Evolutionary conservation across 2,797 vertebrate species (phyloP).

Genomic region (Alectoris magna): DNA sequence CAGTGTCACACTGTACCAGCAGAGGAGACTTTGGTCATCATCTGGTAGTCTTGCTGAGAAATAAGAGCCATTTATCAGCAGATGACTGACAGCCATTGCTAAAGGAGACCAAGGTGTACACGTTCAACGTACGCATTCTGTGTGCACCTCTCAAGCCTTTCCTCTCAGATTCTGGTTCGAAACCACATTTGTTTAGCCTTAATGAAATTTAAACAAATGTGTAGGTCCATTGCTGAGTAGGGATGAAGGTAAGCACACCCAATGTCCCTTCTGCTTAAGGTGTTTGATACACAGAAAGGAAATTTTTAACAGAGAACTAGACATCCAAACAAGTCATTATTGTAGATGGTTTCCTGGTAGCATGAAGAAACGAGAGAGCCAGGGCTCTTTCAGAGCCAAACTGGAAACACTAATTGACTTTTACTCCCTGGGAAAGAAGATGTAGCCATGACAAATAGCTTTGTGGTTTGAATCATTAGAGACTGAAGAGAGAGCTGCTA

Average conservation of each 20-base stretch:
- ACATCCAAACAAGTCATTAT: not conserved
- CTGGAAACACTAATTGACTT: conserved; percentile 53
- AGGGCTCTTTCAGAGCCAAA: conserved; percentile 12
- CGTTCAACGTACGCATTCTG: not conserved
- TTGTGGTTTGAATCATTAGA: conserved; percentile 31
- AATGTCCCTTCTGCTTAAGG: not conserved
- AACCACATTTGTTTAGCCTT: not conserved
- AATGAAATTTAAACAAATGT: not conserved
- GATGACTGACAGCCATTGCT: not conserved
- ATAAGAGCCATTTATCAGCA: not conserved
- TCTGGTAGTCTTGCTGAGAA: not conserved
- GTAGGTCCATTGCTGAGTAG: not conserved
- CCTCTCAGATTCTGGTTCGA: not conserved
- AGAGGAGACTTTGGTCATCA: not conserved
- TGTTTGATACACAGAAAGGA: not conserved
- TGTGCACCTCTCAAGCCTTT: not conserved
- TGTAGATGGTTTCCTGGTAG: conserved; percentile 52
- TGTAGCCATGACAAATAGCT: conserved; percentile 27
- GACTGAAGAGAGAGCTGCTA: not conserved
- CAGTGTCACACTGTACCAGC: accelerated
- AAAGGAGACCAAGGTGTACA: not conserved
- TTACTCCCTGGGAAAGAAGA: conserved; percentile 12
- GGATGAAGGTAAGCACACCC: not conserved
- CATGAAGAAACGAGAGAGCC: conserved; percentile 6
- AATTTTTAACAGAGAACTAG: not conserved